Conservation (phyloP, 1,140 invertebrate genomes). For the Drosophila ironensis region DNA sequence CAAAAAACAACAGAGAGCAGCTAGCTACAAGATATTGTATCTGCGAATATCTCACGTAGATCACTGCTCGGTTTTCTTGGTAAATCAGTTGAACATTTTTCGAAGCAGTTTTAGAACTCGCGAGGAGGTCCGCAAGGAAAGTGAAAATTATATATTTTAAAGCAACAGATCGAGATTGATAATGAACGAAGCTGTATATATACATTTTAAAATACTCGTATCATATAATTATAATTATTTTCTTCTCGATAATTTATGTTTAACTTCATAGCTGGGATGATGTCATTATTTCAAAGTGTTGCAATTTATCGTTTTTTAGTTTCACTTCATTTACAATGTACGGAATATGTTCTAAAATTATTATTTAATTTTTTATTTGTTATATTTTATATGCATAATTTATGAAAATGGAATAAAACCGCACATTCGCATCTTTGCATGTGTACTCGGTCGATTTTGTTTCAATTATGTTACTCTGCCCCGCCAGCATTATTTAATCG, state of each 20-base stretch:
- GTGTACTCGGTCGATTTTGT: constrained; percentile 23
- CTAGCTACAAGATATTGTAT: constrained; percentile 26
- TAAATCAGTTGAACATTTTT: constrained; percentile 25
- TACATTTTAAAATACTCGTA: constrained; percentile 77
- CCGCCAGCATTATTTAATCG: not conserved
- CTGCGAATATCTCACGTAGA: too few species aligned
- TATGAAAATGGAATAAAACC: constrained; percentile 66
- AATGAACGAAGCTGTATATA: constrained; percentile 76
- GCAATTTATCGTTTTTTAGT: constrained; percentile 61
- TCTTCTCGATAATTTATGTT: constrained; percentile 61
- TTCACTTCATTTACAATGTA: constrained; percentile 59
- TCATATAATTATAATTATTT: constrained; percentile 74
- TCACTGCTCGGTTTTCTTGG: constrained; percentile 29
- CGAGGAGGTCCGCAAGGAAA: constrained; percentile 9
- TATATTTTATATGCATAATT: constrained; percentile 69
- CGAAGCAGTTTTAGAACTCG: constrained; percentile 5
- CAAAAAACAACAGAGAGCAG: constrained; percentile 8
- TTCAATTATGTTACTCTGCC: too few species aligned
- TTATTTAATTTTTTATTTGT: constrained; percentile 69
- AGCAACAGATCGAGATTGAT: constrained; percentile 63
- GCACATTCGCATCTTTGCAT: constrained; percentile 44
- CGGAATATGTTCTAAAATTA: constrained; percentile 49
- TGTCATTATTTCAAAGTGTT: constrained; percentile 59
- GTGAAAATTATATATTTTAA: constrained; percentile 32
- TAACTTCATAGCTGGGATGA: constrained; percentile 61